A percentile compares a stretch with the other conserved stretches of the same genome.
phyloP scores from a whole-genome alignment of 2,888 invertebrate species.

The Argyresthia goedartella region DNA sequence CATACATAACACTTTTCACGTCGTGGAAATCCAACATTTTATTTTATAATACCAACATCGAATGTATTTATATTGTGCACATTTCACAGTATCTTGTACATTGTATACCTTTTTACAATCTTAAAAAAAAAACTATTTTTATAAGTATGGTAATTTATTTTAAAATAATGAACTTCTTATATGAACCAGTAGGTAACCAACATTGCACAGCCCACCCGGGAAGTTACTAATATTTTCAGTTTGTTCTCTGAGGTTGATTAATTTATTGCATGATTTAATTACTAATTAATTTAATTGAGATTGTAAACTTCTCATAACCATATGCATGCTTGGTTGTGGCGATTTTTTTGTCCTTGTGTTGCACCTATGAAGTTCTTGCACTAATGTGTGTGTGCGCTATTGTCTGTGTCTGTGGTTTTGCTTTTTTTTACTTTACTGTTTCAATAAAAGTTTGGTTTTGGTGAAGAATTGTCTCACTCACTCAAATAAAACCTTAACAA shows the following conservation, averaged over 20 bases:
- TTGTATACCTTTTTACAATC: too few species aligned
- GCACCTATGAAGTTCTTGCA: neutral
- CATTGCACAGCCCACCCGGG: too few species aligned
- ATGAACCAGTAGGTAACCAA: neutral
- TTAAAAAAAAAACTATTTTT: too few species aligned
- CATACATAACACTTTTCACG: too few species aligned
- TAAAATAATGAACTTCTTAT: neutral
- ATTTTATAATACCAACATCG: too few species aligned
- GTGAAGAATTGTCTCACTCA: neutral
- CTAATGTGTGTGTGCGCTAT: neutral
- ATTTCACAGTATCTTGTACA: too few species aligned
- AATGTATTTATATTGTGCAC: too few species aligned
- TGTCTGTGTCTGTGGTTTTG: neutral
- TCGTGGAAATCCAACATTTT: too few species aligned
- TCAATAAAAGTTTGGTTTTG: too few species aligned
- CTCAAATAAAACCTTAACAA: neutral
- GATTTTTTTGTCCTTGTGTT: too few species aligned
- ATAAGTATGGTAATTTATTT: neutral
- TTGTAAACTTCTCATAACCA: neutral
- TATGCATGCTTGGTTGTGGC: neutral
- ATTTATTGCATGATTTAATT: slow-evolving; percentile 46
- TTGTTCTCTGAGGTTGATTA: slow-evolving; percentile 41
- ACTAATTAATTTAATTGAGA: slow-evolving; percentile 22
- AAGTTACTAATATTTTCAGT: slow-evolving; percentile 12
- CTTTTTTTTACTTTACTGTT: neutral